Conservation (phyloP, 2,888 invertebrate species). For the Lathronympha strigana region DNA sequence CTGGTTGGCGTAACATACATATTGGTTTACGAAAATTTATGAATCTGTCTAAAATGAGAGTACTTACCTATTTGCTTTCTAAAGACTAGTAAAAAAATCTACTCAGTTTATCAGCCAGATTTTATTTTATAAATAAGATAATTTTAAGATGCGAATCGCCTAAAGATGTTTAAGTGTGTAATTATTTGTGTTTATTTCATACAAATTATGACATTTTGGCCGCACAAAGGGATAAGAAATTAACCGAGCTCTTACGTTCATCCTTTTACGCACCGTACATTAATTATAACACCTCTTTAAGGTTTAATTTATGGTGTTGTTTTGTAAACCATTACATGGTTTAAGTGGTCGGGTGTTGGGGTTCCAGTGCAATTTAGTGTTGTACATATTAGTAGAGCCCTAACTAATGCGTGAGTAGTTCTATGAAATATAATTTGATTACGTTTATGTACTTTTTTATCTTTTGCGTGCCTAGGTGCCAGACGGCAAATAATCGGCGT, state of each 20-base stretch:
- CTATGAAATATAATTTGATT: too few relatives aligned
- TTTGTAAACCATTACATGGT: slow-evolving; percentile 75
- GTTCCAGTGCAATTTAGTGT: slow-evolving; percentile 43
- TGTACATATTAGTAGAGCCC: background rate
- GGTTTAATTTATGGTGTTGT: slow-evolving; percentile 77
- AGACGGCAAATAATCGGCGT: too few relatives aligned
- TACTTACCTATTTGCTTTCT: too few relatives aligned
- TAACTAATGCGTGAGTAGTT: too few relatives aligned
- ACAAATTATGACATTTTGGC: slow-evolving; percentile 75
- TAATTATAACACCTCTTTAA: slow-evolving; percentile 83
- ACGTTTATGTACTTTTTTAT: too few relatives aligned
- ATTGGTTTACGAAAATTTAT: too few relatives aligned
- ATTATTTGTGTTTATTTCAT: slow-evolving; percentile 65
- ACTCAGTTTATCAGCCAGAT: background rate
- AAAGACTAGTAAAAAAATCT: too few relatives aligned
- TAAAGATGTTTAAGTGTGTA: slow-evolving; percentile 47
- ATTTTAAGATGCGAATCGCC: slow-evolving; percentile 42
- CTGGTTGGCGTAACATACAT: too few relatives aligned
- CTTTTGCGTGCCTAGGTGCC: too few relatives aligned
- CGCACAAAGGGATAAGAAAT: slow-evolving; percentile 72
- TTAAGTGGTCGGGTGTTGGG: slow-evolving; percentile 53
- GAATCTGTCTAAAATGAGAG: too few relatives aligned
- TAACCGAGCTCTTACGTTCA: slow-evolving; percentile 69
- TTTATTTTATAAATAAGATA: slow-evolving; percentile 34
- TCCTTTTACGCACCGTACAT: slow-evolving; percentile 75